Evolutionary conservation across 2,888 invertebrate genomes (phyloP).

Genomic region (Elegia similella): DNA sequence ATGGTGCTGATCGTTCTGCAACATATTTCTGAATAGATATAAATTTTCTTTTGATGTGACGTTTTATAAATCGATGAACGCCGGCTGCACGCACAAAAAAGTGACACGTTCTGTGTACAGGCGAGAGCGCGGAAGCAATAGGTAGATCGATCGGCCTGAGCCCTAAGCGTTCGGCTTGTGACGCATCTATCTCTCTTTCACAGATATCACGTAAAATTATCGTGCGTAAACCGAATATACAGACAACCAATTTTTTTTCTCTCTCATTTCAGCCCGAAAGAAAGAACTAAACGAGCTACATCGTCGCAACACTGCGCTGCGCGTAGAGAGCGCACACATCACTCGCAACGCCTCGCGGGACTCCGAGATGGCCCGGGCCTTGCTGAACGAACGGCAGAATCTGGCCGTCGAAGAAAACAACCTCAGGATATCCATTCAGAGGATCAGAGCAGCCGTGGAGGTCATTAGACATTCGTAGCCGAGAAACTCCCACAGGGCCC

Average conservation of each 20-base stretch:
- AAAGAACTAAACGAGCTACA: slow-evolving; percentile 68
- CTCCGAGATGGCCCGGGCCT: slow-evolving; percentile 58
- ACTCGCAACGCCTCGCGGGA: slow-evolving; percentile 69
- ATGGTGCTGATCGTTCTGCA: no score
- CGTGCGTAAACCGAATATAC: no score
- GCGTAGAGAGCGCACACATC: slow-evolving; percentile 73
- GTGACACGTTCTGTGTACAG: no score
- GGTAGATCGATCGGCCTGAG: no score
- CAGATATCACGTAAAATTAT: no score
- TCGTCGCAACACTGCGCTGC: slow-evolving; percentile 66
- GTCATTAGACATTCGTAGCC: slow-evolving; percentile 30
- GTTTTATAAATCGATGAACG: no score
- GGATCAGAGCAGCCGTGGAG: slow-evolving; percentile 48
- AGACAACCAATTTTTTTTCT: background rate
- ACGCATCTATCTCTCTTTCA: no score
- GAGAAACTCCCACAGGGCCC: background rate
- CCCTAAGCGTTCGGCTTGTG: no score
- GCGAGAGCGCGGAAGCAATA: no score
- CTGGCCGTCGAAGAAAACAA: slow-evolving; percentile 53
- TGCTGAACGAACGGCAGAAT: slow-evolving; percentile 58
- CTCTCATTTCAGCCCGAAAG: slow-evolving; percentile 67
- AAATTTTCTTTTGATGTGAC: no score
- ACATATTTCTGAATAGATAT: no score
- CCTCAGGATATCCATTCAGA: slow-evolving; percentile 45
- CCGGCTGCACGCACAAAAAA: no score